Conservation (phyloP, 2,888 invertebrate genomes). For the Rhodophaea formosa region DNA sequence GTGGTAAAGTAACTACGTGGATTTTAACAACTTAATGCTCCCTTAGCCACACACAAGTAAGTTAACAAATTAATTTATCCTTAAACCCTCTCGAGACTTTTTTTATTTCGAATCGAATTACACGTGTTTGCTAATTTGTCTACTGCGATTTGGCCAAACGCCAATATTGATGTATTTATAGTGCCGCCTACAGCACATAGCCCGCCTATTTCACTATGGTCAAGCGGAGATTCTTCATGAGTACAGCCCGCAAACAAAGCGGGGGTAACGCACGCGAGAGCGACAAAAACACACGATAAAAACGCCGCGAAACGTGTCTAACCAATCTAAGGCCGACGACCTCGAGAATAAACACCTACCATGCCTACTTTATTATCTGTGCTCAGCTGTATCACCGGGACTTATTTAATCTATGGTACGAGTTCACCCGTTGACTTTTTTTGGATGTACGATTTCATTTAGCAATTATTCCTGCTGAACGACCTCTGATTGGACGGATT, state of each 20-base stretch:
- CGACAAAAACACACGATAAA: slow-evolving; percentile 65
- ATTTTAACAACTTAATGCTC: neutral
- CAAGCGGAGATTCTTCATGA: slow-evolving; percentile 9
- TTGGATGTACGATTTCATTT: slow-evolving; percentile 2
- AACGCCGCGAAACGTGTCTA: slow-evolving; percentile 56
- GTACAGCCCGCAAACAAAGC: slow-evolving; percentile 15
- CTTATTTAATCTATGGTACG: slow-evolving; percentile 22
- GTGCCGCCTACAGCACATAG: slow-evolving; percentile 28
- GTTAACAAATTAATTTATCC: neutral
- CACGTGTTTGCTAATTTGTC: slow-evolving; percentile 29
- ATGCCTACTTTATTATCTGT: slow-evolving; percentile 34
- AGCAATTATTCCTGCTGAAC: slow-evolving; percentile 5
- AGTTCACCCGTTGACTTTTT: slow-evolving; percentile 16
- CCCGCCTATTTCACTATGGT: slow-evolving; percentile 20
- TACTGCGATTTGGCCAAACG: slow-evolving; percentile 28
- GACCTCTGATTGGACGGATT: slow-evolving; percentile 5
- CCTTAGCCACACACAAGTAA: neutral
- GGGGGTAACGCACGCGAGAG: slow-evolving; percentile 68
- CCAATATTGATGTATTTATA: slow-evolving; percentile 35
- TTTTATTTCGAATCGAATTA: slow-evolving; percentile 25
- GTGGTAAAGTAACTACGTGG: too few relatives aligned
- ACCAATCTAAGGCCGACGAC: slow-evolving; percentile 66
- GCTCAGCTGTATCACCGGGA: slow-evolving; percentile 12
- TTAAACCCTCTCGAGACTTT: neutral
- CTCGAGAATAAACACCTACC: slow-evolving; percentile 62